These are phyloP conservation scores for Agrypnus murinus DNA, from an alignment of 2,888 invertebrate species.

Conservation along the genomic window DNA sequence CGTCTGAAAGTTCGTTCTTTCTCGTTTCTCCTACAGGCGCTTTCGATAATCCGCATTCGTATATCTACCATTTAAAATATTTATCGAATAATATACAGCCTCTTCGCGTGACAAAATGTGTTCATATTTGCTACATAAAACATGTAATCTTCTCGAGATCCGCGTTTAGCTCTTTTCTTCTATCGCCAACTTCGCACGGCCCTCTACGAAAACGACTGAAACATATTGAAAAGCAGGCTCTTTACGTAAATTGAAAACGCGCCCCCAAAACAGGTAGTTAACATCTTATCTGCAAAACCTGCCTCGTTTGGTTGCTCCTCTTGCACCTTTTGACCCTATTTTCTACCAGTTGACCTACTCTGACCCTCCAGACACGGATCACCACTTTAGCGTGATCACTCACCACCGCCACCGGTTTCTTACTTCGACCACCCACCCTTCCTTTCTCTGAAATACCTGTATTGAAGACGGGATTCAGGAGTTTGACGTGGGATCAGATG, in stretches of 20 bases:
- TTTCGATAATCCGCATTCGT: slow-evolving; percentile 21
- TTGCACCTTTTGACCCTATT: slow-evolving; percentile 49
- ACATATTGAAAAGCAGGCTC: slow-evolving; percentile 51
- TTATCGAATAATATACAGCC: slow-evolving; percentile 39
- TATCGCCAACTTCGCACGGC: slow-evolving; percentile 30
- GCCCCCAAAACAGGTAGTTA: slow-evolving; percentile 42
- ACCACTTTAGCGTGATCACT: slow-evolving; percentile 50
- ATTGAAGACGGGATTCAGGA: slow-evolving; percentile 19
- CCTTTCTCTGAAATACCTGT: slow-evolving; percentile 20
- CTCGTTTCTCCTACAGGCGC: slow-evolving; percentile 10
- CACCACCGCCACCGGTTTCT: slow-evolving; percentile 29
- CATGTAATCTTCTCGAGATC: slow-evolving; percentile 50
- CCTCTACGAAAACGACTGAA: slow-evolving; percentile 18
- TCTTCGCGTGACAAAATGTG: slow-evolving; percentile 45
- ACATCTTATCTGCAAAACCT: slow-evolving; percentile 54
- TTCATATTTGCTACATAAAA: slow-evolving; percentile 50
- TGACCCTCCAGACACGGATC: slow-evolving; percentile 48
- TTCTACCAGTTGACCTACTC: slow-evolving; percentile 50
- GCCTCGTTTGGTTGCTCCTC: slow-evolving; percentile 53
- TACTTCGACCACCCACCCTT: background rate
- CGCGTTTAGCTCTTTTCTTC: slow-evolving; percentile 31
- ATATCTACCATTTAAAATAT: slow-evolving; percentile 38
- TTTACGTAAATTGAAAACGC: slow-evolving; percentile 57
- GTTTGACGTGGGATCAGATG: slow-evolving; percentile 35
- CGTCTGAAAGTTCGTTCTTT: background rate